Evolutionary conservation across 2,888 invertebrate genomes (phyloP).

Genomic region (Drosophila mayaguana): DNA sequence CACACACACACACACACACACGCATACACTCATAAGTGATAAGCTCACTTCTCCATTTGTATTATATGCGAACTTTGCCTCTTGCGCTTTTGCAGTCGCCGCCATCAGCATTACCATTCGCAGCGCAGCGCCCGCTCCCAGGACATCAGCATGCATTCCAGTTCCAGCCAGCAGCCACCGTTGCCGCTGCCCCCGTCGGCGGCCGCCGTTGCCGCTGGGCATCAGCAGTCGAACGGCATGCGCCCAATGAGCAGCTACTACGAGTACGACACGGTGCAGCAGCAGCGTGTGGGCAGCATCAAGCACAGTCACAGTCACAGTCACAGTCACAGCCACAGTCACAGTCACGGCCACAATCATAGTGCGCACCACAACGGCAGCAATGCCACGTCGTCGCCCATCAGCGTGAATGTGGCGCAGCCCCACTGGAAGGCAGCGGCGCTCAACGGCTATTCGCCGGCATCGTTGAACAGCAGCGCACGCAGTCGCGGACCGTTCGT

Average conservation of each 20-base stretch:
- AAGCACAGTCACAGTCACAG: constrained; percentile 78
- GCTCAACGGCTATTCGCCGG: constrained; percentile 83
- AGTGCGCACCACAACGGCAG: constrained; percentile 52
- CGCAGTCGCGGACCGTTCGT: constrained; percentile 87
- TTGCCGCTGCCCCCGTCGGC: constrained; percentile 31
- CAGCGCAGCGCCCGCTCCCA: constrained; percentile 87
- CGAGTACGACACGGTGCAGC: constrained; percentile 92
- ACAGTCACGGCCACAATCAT: constrained; percentile 58
- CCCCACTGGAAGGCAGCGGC: constrained; percentile 84
- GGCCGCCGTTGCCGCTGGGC: constrained; percentile 29
- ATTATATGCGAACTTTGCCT: constrained; percentile 34
- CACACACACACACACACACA: constrained; percentile 9
- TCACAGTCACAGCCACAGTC: constrained; percentile 13
- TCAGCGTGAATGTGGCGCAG: constrained; percentile 67
- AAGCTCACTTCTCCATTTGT: constrained; percentile 36
- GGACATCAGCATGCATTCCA: constrained; percentile 84
- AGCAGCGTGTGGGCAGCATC: constrained; percentile 87
- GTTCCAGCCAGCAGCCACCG: constrained; percentile 47
- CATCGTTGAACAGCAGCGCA: constrained; percentile 83
- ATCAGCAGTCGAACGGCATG: constrained; percentile 57
- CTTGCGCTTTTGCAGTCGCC: constrained; percentile 85
- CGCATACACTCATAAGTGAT: constrained; percentile 1
- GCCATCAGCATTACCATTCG: constrained; percentile 89
- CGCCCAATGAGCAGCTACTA: constrained; percentile 93
- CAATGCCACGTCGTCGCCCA: constrained; percentile 73